Percentiles rank a stretch among this genome's conserved stretches.
phyloP scores from a whole-genome alignment of 2,113 vertebrate genomes.

The Toxotes jaculatrix region DNA sequence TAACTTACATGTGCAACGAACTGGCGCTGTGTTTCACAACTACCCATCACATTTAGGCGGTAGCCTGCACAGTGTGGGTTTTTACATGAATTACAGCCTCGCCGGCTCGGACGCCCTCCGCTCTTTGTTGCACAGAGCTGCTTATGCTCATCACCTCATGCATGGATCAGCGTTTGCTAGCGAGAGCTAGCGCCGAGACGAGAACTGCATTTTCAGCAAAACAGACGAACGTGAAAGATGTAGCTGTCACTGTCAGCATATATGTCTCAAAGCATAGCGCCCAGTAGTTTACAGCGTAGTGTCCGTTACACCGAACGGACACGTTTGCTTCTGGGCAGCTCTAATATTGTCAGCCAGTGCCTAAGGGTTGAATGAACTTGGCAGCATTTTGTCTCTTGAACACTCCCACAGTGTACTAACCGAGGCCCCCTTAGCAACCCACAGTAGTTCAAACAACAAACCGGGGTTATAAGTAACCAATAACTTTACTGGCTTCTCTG shows the following conservation, averaged over 20 bases:
- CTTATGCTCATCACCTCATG: slow-evolving; percentile 47
- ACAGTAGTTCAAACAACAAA: slow-evolving; percentile 12
- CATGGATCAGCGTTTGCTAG: slow-evolving; percentile 55
- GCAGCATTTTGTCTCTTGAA: slow-evolving; percentile 63
- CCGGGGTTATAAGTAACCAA: not conserved
- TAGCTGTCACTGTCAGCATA: no score
- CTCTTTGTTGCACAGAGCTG: slow-evolving; percentile 55
- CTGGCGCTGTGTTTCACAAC: not conserved
- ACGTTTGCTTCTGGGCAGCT: not conserved
- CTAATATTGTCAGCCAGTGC: slow-evolving; percentile 6
- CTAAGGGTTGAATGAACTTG: slow-evolving; percentile 70
- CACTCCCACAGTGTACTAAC: slow-evolving; percentile 23
- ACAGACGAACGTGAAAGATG: slow-evolving; percentile 10
- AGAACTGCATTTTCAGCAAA: slow-evolving; percentile 33
- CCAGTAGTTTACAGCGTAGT: not conserved
- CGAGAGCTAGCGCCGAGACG: slow-evolving; percentile 38
- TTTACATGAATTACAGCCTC: not conserved
- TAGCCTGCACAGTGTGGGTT: not conserved
- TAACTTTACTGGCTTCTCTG: not conserved
- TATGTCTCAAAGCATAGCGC: not conserved
- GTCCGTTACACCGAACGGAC: rapidly evolving
- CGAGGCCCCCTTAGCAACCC: not conserved
- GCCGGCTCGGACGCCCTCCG: rapidly evolving
- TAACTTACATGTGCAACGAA: slow-evolving; percentile 57
- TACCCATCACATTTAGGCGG: not conserved